Percentiles rank a stretch among this genome's conserved stretches.
These are phyloP conservation scores for Apocheima hispidaria DNA, from an alignment of 2,888 invertebrate genomes.

Conservation along the genomic window DNA sequence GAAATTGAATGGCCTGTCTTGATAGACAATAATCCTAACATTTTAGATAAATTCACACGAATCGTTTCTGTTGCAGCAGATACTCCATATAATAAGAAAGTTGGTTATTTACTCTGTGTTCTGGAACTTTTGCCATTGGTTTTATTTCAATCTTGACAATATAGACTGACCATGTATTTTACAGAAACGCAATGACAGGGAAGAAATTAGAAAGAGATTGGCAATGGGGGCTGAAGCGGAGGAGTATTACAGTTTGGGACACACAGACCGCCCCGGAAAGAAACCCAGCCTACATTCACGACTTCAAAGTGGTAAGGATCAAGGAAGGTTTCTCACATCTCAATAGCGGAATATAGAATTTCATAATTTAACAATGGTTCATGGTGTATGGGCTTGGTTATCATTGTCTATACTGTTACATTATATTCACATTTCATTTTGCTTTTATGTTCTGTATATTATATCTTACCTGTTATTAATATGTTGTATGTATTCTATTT, in stretches of 20 bases:
- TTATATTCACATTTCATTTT: slow-evolving; percentile 17
- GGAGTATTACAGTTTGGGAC: slow-evolving; percentile 88
- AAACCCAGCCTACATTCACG: slow-evolving; percentile 96
- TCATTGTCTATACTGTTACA: slow-evolving; percentile 14
- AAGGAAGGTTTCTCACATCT: no score
- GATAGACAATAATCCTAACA: slow-evolving; percentile 77
- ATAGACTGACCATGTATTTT: slow-evolving; percentile 55
- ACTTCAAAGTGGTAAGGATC: slow-evolving; percentile 94
- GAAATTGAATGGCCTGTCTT: slow-evolving; percentile 86
- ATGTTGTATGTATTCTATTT: slow-evolving; percentile 53
- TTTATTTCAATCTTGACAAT: background rate
- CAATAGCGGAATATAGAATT: no score
- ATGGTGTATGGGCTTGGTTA: slow-evolving; percentile 27
- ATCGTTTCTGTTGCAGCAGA: slow-evolving; percentile 70
- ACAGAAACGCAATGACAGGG: slow-evolving; percentile 95
- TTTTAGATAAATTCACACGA: slow-evolving; percentile 80
- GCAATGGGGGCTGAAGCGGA: slow-evolving; percentile 94
- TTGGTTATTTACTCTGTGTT: slow-evolving; percentile 45
- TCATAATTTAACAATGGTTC: slow-evolving; percentile 4
- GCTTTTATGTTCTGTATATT: slow-evolving; percentile 38
- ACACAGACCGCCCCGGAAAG: slow-evolving; percentile 89
- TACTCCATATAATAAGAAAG: slow-evolving; percentile 60
- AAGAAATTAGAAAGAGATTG: slow-evolving; percentile 95
- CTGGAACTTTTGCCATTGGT: background rate
- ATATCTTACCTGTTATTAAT: no score